Percentiles rank a stretch among this genome's conserved stretches.
Conservation (phyloP, 2,888 invertebrate genomes). For the Anorthoa munda region DNA sequence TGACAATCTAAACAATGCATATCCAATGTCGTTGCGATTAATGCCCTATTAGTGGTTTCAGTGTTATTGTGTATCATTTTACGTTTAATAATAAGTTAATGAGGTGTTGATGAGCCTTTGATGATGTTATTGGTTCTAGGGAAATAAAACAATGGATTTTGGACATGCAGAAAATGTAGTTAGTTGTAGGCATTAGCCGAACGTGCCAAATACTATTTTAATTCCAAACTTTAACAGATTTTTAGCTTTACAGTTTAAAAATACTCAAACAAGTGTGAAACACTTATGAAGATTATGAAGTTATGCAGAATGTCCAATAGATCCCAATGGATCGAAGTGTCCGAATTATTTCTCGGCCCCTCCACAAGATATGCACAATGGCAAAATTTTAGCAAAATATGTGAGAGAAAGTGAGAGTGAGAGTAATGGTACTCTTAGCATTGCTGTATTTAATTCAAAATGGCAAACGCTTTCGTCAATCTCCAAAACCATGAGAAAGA, state of each 20-base stretch:
- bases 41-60: constrained; percentile 55
- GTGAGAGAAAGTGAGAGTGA: too few species aligned
- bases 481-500: not conserved
- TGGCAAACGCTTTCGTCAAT: not conserved
- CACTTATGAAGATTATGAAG: too few species aligned
- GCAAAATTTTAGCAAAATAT: too few species aligned
- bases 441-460: not conserved
- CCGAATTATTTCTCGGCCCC: too few species aligned
- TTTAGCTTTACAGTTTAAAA: too few species aligned
- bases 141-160: not conserved
- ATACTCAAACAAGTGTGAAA: too few species aligned
- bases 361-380: too few species aligned
- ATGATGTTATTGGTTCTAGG: constrained; percentile 28
- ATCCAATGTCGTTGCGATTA: constrained; percentile 67
- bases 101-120: constrained; percentile 32
- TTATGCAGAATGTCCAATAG: too few species aligned
- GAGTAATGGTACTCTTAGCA: too few species aligned
- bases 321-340: too few species aligned
- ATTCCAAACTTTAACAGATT: too few species aligned
- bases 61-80: constrained; percentile 62
- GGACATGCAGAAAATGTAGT: not conserved
- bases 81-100: constrained; percentile 60
- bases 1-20: constrained; percentile 72
- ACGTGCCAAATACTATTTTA: too few species aligned
- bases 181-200: not conserved